Evolutionary conservation across 2,797 vertebrate species (phyloP), one percentile per base, ranked within the genome.

Genomic region (Betta splendens): DNA sequence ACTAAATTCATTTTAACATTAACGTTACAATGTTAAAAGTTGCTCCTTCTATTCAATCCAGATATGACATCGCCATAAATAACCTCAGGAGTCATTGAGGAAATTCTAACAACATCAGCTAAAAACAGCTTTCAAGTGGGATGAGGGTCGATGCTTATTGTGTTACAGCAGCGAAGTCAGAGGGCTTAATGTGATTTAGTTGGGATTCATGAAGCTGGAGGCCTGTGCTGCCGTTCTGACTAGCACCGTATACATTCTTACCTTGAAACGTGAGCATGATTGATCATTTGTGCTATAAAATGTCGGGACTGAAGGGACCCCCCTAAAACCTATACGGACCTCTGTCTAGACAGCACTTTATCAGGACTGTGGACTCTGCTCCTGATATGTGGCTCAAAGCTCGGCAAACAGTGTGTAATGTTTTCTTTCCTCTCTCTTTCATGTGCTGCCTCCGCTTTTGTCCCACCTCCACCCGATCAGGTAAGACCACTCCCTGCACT

Each of bases 401-500:
- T 66, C n/a, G 17, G 61, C 53, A 75, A 80, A 79, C 71, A 52
- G 21, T 26, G 58, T 77, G 75, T 87, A 67, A 86, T 71, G 59
- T 66, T 76, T 56, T 72, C 61, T 83, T 59, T 75, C 79, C 64
- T 69, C 36, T 89, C 71, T 87, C 87, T 92, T 92, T 89, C 84
- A 92, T 92, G 90, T 90, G 86, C 85, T 57, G 81, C 59, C 75
- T 74, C 50, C 46, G 77, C 64, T 67, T 79, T 74, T 79, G 67
- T 77, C 44, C 70, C 66, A 66, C 68, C 81, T 69, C 87, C 75
- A 37, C 72, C 80, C 77, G 48, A 58, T 86, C 89, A 93, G 92
- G 92, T 93, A 93, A 92, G 91, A 78, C 81, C 81, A 78, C 83
- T 85, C 78, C 75, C 67, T 77, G 81, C 68, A 68, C 86, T 87